Percentiles rank a stretch among this genome's conserved stretches.
phyloP scores from a whole-genome alignment of 2,113 vertebrate genomes.

The Ochotona princeps region DNA sequence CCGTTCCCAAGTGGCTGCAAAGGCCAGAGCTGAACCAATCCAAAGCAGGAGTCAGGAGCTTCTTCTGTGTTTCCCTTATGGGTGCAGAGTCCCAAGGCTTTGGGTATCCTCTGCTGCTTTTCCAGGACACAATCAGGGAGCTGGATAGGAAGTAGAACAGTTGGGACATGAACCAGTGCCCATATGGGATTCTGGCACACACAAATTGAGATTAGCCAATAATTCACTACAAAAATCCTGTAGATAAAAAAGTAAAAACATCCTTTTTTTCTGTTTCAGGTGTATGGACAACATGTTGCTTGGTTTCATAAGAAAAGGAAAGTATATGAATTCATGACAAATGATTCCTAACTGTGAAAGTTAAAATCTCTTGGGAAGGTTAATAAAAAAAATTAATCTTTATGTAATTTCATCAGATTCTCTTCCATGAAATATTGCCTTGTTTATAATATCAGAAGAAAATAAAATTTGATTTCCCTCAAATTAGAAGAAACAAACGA shows the following conservation, averaged over 20 bases:
- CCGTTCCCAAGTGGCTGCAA: no score
- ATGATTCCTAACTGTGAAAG: background rate
- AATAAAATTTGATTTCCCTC: background rate
- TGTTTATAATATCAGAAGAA: background rate
- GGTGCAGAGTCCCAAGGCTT: no score
- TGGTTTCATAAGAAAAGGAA: background rate
- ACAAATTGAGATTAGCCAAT: no score
- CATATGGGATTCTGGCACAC: no score
- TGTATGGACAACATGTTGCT: background rate
- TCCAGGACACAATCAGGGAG: no score
- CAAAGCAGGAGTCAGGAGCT: no score
- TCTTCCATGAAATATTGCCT: background rate
- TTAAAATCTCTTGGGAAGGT: background rate
- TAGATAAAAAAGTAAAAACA: slow-evolving; percentile 11
- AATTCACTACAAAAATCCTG: background rate
- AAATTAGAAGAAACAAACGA: slow-evolving; percentile 10
- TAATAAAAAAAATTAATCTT: background rate
- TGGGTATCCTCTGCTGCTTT: no score
- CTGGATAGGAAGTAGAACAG: no score
- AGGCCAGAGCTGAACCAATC: no score
- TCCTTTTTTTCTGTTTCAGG: background rate
- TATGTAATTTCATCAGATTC: background rate
- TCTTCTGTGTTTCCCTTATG: no score
- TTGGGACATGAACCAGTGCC: no score
- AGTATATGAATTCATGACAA: background rate